Base-by-base conservation (phyloP, 2,797 vertebrate genomes). In the Thalassophryne amazonica region DNA sequence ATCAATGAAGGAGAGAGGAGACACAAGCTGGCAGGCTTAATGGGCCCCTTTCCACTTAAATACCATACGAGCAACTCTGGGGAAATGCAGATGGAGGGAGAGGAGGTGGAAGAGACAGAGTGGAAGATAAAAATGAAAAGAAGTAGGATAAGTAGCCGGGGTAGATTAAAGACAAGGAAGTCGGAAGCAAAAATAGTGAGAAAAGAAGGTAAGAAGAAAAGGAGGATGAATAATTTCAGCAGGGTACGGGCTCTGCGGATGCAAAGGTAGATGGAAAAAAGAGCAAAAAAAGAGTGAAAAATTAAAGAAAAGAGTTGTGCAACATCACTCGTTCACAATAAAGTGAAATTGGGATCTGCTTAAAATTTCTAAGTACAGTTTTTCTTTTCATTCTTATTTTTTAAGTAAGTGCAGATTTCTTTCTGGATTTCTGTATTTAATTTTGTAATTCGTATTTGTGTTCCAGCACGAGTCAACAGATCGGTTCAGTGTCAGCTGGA, bases 1-100 rank as follows among this genome's bases (percentile, higher is more conserved):
- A 94, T 94, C 94, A 93, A 90, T 93, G 92, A 87, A 92, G 89
- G 82, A 87, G 84, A 84, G 80, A 86, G 73, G 89, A 81, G 69
- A 71, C 80, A 88, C 89, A 89, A 90, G 90, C 91, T 92, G 87
- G 86, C 88, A 3, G 83, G 81, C 90, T 90, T 93, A 93, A 94
- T 94, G 91, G 91, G 86, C 81, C 71, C 83, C 85, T 81, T 80
- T 89, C 83, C 76, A 85, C 84, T 88, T 89, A 87, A 94, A 92
- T 77, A 91, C 88, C 81, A 91, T 86, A 68, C 86, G 91, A 92
- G 89, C 79, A 90, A 93, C 89, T 88, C 83, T 66, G 48, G 76
- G 71, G 80, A 66, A 71, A 71, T 55, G 34, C 60, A 59, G 60
- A 74, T 53, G 57, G 55, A 62, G 62, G 34, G 57, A 20, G 59